Evolutionary conservation across 2,888 invertebrate genomes (phyloP), one percentile per base, ranked within the genome.

Genomic region (Graphium colonna): DNA sequence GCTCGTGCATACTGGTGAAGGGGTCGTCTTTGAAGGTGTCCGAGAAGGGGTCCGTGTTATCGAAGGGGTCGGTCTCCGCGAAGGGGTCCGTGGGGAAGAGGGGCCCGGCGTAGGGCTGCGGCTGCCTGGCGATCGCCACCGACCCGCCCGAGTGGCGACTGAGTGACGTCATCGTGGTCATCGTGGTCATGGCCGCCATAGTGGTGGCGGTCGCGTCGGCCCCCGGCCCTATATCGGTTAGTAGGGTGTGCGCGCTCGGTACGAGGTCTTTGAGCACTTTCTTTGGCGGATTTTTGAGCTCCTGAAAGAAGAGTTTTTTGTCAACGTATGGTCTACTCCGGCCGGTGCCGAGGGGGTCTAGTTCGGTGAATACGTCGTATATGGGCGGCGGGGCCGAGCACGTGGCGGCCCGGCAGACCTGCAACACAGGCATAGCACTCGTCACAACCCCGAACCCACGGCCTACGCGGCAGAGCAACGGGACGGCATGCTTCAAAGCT

Each of bases 221-320:
- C 53, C 75, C 71, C 59, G 79, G 76, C 66, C 76, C 60, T 67
- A 79, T 69, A 62, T 84, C 82, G 63, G 78, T 67, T 62, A 82
- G 76, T 59, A 85, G 75, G 69, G 78, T 69, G 66, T 81, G 81
- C 63, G 81, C 26, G 33, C 33, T 75, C 64, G 86, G 83, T 53
- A 93, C 94, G 78, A 97, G 91, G 85, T 97, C 97, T 90, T 97
- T 96, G 69, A 97, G 92, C 60, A 95, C 95, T 90, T 96, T 96
- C 91, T 97, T 96, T 68, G 97, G 96, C 66, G 97, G 97, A 88
- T 97, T 97, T 91, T 97, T 97, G 75, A 97, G 92, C 84, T 97
- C 96, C 91, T 97, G 96, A 92, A 97, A 97, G 91, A 97, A 97
- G 90, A 96, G 96, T 92, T 97, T 97, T 90, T 96, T 96, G 92